A percentile compares a stretch with the other conserved stretches of the same genome.
Evolutionary conservation across 2,113 vertebrate genomes (phyloP).

Genomic region (Mobula birostris): DNA sequence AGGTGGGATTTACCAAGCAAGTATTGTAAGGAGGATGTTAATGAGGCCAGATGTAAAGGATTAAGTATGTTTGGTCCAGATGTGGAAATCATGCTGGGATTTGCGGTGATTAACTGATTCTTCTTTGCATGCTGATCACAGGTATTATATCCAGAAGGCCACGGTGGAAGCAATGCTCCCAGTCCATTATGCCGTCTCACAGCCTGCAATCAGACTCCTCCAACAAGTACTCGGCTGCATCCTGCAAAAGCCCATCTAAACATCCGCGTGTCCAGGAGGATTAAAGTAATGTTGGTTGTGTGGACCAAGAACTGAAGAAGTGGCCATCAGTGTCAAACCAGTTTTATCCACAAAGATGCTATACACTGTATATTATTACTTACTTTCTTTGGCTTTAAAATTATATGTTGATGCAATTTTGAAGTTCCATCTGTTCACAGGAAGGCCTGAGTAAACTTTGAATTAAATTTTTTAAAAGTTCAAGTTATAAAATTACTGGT

Average conservation of each 20-base stretch:
- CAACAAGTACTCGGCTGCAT: slow-evolving; percentile 52
- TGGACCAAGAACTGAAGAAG: neutral
- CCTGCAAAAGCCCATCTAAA: slow-evolving; percentile 42
- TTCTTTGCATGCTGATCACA: slow-evolving; percentile 45
- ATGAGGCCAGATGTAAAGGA: neutral
- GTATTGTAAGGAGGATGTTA: neutral
- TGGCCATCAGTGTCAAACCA: neutral
- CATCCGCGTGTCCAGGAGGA: neutral
- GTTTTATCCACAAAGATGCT: neutral
- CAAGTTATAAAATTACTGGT: neutral
- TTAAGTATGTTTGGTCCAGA: neutral
- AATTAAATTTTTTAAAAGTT: neutral
- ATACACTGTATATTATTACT: neutral
- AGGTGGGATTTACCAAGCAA: neutral
- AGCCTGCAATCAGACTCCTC: slow-evolving; percentile 48
- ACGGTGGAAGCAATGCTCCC: slow-evolving; percentile 54
- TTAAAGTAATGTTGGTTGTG: no score
- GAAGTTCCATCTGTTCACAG: neutral
- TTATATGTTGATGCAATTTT: neutral
- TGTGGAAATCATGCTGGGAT: neutral
- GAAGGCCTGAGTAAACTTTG: neutral
- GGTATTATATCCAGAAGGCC: slow-evolving; percentile 59
- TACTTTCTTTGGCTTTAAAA: neutral
- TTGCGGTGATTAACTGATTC: neutral
- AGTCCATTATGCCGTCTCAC: slow-evolving; percentile 57